Evolutionary conservation across 2,113 vertebrate genomes (phyloP).

Genomic region (Cryptoleucopteryx plumbea): DNA sequence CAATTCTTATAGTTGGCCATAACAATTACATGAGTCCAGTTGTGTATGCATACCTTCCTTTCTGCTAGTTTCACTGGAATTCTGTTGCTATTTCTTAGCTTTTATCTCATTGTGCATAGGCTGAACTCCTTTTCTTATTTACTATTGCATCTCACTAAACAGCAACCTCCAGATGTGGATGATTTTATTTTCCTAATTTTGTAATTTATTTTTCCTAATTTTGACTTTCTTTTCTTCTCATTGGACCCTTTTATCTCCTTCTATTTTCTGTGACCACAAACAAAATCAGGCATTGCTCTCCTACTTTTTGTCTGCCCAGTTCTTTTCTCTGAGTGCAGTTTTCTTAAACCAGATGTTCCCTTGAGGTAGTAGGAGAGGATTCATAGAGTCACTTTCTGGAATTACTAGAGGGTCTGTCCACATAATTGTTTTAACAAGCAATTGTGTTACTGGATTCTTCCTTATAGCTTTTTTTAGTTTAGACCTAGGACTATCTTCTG

Average conservation of each 20-base stretch:
- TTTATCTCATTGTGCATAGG: neutral
- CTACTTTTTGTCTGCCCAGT: neutral
- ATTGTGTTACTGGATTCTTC: neutral
- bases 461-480: neutral
- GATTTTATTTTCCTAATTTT: conserved; percentile 22
- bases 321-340: neutral
- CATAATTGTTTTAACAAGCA: neutral
- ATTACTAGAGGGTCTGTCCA: neutral
- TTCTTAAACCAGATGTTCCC: neutral
- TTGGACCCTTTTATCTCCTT: neutral
- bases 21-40: neutral
- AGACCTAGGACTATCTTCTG: neutral
- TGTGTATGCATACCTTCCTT: neutral
- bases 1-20: neutral
- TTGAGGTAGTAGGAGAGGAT: neutral
- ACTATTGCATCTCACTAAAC: neutral
- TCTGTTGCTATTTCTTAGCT: neutral
- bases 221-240: neutral
- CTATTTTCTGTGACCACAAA: neutral
- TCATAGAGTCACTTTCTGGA: neutral
- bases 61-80: neutral
- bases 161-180: neutral
- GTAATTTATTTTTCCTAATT: neutral
- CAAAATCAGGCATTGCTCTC: neutral
- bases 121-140: neutral